phyloP scores from a whole-genome alignment of 2,797 vertebrate species.

The Typhlichthys eigenmanni region DNA sequence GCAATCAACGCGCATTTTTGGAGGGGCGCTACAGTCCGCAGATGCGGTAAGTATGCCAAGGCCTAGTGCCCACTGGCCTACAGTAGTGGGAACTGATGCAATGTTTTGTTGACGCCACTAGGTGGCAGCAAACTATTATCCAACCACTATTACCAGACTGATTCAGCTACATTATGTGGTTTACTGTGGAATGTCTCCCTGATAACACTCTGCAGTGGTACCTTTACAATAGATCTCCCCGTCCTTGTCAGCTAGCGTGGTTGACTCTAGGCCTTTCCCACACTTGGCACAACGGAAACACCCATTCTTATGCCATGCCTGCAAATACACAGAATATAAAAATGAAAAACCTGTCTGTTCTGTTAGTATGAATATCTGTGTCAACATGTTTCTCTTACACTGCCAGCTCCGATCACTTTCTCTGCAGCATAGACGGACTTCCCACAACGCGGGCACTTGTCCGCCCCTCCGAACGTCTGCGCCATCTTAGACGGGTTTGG shows the following conservation, averaged over 20 bases:
- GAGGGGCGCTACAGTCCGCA: too few species aligned
- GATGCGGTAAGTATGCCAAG: too few species aligned
- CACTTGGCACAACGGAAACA: slow-evolving; percentile 93
- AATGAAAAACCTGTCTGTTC: not conserved
- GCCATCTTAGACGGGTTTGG: slow-evolving; percentile 85
- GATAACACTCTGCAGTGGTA: slow-evolving; percentile 39
- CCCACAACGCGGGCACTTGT: slow-evolving; percentile 88
- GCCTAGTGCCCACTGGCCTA: too few species aligned
- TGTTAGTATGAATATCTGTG: not conserved
- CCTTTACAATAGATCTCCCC: slow-evolving; percentile 87
- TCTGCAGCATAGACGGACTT: slow-evolving; percentile 91
- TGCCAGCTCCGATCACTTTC: slow-evolving; percentile 92
- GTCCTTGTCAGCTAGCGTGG: slow-evolving; percentile 87
- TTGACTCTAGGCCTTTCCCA: slow-evolving; percentile 92
- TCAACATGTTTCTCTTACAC: slow-evolving; percentile 73
- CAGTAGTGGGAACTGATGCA: not conserved
- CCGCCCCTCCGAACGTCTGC: slow-evolving; percentile 85
- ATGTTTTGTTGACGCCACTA: not conserved
- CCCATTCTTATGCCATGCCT: slow-evolving; percentile 91
- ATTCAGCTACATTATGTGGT: not conserved
- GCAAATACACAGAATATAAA: slow-evolving; percentile 14
- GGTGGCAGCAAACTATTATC: not conserved
- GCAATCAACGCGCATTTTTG: too few species aligned
- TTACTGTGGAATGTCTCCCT: not conserved
- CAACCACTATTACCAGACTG: not conserved